Base-by-base conservation (phyloP, 2,797 vertebrate genomes). In the Gallinago stenura region DNA sequence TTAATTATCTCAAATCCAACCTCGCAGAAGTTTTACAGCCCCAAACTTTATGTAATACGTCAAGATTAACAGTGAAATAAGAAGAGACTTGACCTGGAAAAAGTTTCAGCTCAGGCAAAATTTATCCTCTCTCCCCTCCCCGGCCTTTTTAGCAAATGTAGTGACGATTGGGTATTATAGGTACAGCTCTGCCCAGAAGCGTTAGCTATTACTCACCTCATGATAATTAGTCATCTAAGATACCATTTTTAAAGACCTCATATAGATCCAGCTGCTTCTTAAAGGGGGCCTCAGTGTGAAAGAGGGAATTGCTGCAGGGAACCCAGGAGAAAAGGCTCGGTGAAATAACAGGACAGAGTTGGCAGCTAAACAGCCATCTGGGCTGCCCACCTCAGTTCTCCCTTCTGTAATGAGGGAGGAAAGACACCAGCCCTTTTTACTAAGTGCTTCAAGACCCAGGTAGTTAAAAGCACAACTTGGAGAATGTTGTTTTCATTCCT, bases 61-160 rank as follows among this genome's bases (percentile, higher is more conserved):
- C 83, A 92, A 85, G 78, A 95, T 90, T 83, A 96, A 81, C 64
- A 78, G 19, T 37, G 48, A 94, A 95, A 94, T 90, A 87, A 89
- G 91, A 93, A 87, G 77, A 90, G 85, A 93, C 76, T 94, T 96
- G 93, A 94, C 94, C 94, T 95, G 96, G 83, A 93, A 94, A 96
- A 96, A 91, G 41, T 79, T 96, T 33, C 73, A 79, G 41, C 62
- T 93, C 54, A 50, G 72, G 77, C 76, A 95, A 79, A 94, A 94
- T 56, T 53, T 45, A 37, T 62, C 61, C 37, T 62, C 37, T 39
- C 39, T 2, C 3, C 24, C 24, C 31, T 16, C 10, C 8, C 4
- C 43, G 35, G 37, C 66, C 35, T 56, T 94, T 93, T 94, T 66
- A 88, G 76, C 43, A 86, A 69, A 76, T 25, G 28, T 28, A 57